Base-by-base conservation (phyloP, 1,140 invertebrate species). In the Leptopilina boulardi region DNA sequence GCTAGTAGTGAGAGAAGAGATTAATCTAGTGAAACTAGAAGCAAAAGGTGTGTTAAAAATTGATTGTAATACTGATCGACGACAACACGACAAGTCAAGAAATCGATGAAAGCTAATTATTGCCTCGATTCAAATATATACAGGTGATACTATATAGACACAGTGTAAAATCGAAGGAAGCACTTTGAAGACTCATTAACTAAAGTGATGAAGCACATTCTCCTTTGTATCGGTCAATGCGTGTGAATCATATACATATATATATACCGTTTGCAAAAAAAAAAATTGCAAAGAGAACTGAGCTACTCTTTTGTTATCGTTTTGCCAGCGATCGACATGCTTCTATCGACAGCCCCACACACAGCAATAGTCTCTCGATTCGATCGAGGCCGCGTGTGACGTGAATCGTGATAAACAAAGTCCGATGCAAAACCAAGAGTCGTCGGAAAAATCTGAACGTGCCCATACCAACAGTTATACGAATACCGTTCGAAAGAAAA, bases 131-230 rank as follows among this genome's bases (percentile, higher is more conserved):
- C n/a, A 5, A 51, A 6, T n/a, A 15, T 82, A 79, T 78, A 77
- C 80, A 47, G 74, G 77, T 82, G 76, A 77, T 82, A 30, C 5
- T 79, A 77, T 74, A 73, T 34, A 74, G 71, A 70, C 75, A 70
- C 75, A 56, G 66, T 74, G 47, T 73, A 42, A 19, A 18, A 70
- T 70, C 38, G 70, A 78, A 77, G 75, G 77, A 80, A 70, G 51
- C 72, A 82, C 54, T 70, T 71, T 78, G 81, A 80, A 82, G 81
- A 80, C 78, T 82, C 78, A 80, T 82, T 82, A 82, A 82, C 70
- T 75, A 77, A 80, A 82, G 81, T 82, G 81, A 82, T 82, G 81
- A 82, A 71, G 81, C 80, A 82, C 78, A 80, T 82, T 82, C 76
- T 47, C 34, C 77, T 41, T 19, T 71, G 18, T 44, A 77, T 71